Percentiles rank a stretch among this genome's conserved stretches.
Conservation (phyloP, 1,140 invertebrate genomes). For the Habropoda laboriosa region DNA sequence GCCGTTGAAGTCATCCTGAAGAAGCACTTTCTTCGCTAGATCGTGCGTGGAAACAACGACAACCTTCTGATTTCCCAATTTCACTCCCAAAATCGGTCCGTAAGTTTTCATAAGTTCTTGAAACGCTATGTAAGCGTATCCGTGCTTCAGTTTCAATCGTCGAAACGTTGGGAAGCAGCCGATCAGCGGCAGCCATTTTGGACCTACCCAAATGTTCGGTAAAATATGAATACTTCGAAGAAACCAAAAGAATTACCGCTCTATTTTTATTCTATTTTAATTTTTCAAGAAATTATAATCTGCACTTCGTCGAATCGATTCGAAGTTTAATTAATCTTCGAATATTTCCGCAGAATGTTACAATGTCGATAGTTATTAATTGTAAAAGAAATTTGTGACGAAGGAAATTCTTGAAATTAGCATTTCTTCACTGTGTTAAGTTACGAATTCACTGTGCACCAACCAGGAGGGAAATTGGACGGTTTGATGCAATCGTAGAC, state of each 20-base stretch:
- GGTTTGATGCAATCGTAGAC: slow-evolving; percentile 71
- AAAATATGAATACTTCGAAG: background rate
- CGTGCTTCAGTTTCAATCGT: slow-evolving; percentile 63
- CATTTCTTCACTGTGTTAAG: background rate
- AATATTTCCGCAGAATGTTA: no score
- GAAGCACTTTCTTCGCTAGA: slow-evolving; percentile 84
- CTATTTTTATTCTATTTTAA: background rate
- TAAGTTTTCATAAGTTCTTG: slow-evolving; percentile 71
- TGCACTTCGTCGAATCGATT: background rate
- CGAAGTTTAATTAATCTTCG: no score
- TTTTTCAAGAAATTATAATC: background rate
- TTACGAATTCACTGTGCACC: background rate
- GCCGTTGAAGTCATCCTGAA: slow-evolving; percentile 85
- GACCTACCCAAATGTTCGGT: slow-evolving; percentile 70
- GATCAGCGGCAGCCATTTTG: slow-evolving; percentile 79
- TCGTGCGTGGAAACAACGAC: slow-evolving; percentile 85
- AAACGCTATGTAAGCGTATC: slow-evolving; percentile 76
- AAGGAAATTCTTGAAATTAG: background rate
- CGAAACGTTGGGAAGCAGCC: slow-evolving; percentile 75
- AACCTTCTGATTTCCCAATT: slow-evolving; percentile 83
- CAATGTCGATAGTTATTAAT: no score
- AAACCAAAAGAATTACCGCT: background rate
- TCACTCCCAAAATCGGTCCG: slow-evolving; percentile 80
- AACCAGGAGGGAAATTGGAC: slow-evolving; percentile 74
- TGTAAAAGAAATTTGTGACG: no score